A percentile compares a stretch with the other conserved stretches of the same genome.
phyloP scores from a whole-genome alignment of 2,113 vertebrate species.

The Columba livia region DNA sequence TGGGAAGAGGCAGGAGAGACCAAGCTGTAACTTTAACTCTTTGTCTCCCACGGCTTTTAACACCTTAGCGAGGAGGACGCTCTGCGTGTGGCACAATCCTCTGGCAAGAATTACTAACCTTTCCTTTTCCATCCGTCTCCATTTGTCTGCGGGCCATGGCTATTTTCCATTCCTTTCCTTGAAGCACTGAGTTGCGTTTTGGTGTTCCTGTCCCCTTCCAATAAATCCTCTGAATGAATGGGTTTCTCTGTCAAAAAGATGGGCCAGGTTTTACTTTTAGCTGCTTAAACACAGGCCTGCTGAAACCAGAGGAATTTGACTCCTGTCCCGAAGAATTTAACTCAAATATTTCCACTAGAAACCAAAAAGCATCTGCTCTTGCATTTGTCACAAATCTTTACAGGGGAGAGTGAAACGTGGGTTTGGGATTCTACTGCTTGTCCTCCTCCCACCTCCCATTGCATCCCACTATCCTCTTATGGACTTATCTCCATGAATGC shows the following conservation, averaged over 20 bases:
- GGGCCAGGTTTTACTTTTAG: background rate
- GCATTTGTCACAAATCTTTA: background rate
- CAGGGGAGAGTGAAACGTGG: background rate
- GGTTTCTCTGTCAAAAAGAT: background rate
- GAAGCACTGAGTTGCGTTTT: background rate
- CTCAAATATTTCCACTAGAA: background rate
- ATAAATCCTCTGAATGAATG: background rate
- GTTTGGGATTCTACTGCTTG: background rate
- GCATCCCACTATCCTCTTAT: background rate
- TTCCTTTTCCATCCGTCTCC: background rate
- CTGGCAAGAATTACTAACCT: background rate
- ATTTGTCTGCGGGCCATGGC: rapidly evolving
- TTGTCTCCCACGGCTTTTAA: background rate
- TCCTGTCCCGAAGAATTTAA: background rate
- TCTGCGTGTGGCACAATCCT: background rate
- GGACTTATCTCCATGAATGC: background rate
- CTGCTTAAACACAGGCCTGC: background rate
- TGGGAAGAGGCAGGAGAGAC: background rate
- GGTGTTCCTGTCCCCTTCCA: background rate
- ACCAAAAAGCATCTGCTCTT: background rate
- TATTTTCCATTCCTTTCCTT: background rate
- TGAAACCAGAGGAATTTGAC: background rate
- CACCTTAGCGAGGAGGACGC: background rate
- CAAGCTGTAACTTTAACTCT: background rate
- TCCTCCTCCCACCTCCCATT: background rate